These are phyloP conservation scores for Cyclopterus lumpus DNA, from an alignment of 2,797 vertebrate species.

Conservation along the genomic window DNA sequence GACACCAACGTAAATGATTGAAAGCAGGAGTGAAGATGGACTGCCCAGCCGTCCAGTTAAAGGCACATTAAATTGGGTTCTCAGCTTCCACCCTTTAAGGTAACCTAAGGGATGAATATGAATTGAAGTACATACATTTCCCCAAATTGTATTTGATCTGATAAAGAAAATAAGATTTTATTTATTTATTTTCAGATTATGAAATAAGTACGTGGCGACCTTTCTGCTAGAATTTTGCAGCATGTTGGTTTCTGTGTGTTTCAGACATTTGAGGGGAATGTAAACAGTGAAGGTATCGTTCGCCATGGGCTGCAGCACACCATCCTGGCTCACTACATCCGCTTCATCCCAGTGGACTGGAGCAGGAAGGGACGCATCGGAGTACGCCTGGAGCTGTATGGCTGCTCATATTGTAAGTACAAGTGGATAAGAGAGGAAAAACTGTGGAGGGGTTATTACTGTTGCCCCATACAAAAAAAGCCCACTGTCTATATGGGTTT, in stretches of 20 bases:
- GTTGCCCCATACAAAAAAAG: background rate
- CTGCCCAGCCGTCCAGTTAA: too few species aligned
- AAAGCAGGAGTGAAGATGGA: too few species aligned
- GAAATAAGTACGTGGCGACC: background rate
- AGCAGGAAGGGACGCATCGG: conserved; percentile 89
- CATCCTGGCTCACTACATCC: conserved; percentile 88
- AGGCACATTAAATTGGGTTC: too few species aligned
- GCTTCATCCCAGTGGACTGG: conserved; percentile 92
- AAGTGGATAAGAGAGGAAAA: background rate
- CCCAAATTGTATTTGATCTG: background rate
- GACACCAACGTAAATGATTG: background rate
- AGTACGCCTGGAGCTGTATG: conserved; percentile 90
- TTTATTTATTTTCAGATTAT: background rate
- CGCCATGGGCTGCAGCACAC: conserved; percentile 90
- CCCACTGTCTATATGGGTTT: too few species aligned
- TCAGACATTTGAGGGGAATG: conserved; percentile 93
- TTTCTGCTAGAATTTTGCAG: background rate
- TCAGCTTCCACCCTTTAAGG: too few species aligned
- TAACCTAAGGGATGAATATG: background rate
- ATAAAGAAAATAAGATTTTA: background rate
- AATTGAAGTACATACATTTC: background rate
- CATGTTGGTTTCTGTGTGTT: conserved; percentile 25
- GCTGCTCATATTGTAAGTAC: conserved; percentile 95
- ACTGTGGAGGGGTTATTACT: background rate
- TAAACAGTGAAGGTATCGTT: conserved; percentile 90